These are phyloP conservation scores for Pangasius sanitwongsei DNA, from an alignment of 2,797 vertebrate species.

Conservation along the genomic window DNA sequence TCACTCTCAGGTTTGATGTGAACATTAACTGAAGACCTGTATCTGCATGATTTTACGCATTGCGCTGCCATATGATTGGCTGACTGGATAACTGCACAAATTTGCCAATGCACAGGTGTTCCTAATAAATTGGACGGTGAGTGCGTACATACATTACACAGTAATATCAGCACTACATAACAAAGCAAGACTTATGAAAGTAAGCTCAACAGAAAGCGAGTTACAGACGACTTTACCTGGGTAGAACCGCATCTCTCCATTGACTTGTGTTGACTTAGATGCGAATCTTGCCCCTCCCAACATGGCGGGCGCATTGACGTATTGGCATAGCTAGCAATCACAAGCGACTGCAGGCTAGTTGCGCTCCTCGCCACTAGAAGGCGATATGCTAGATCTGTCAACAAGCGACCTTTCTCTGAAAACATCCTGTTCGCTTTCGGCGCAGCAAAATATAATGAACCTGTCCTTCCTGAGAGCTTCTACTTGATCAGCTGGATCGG, in stretches of 20 bases:
- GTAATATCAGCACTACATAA: neutral
- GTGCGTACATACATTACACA: too few species aligned
- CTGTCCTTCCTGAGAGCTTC: neutral
- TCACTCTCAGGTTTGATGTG: too few species aligned
- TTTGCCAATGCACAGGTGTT: neutral
- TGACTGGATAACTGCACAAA: neutral
- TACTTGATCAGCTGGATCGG: neutral
- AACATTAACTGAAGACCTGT: too few species aligned
- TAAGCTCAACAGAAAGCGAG: neutral
- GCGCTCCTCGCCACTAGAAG: neutral
- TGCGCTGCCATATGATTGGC: too few species aligned
- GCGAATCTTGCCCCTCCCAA: neutral
- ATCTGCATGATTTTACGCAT: too few species aligned
- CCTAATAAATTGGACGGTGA: neutral
- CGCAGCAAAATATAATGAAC: slow-evolving; percentile 13
- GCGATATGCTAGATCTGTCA: neutral
- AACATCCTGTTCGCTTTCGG: slow-evolving; percentile 33
- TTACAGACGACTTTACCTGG: neutral
- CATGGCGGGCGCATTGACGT: neutral
- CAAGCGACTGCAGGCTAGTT: neutral
- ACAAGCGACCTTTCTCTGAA: slow-evolving; percentile 9
- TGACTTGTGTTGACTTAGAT: neutral
- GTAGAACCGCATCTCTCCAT: neutral
- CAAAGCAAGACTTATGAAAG: too few species aligned
- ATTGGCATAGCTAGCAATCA: neutral